A percentile compares a stretch with the other conserved stretches of the same genome.
These are phyloP conservation scores for Gallinago media DNA, from an alignment of 2,113 vertebrate genomes.

Conservation along the genomic window DNA sequence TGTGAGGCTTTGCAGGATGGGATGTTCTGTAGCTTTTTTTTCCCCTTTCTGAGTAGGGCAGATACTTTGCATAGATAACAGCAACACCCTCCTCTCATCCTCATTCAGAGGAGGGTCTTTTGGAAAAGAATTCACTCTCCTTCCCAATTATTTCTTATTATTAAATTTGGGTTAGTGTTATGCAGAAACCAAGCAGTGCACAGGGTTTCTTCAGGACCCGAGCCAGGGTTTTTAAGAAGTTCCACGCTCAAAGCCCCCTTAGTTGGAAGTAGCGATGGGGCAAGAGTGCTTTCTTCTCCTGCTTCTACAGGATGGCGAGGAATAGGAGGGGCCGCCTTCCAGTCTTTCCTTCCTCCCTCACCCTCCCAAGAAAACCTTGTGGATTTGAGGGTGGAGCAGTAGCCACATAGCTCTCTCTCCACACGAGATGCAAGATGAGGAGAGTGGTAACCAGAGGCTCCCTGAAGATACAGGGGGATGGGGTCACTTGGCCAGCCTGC, in stretches of 20 bases:
- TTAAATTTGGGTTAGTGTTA: background rate
- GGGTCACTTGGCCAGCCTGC: too few species aligned
- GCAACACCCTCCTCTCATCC: background rate
- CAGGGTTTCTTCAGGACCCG: background rate
- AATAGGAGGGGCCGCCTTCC: constrained; percentile 46
- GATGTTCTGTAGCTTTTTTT: background rate
- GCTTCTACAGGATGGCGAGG: constrained; percentile 52
- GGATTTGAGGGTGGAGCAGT: constrained; percentile 57
- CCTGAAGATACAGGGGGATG: too few species aligned
- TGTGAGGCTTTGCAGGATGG: background rate
- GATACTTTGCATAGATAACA: background rate
- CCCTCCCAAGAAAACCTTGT: constrained; percentile 52
- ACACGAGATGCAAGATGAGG: too few species aligned
- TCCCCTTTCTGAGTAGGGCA: background rate
- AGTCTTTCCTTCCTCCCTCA: constrained; percentile 52
- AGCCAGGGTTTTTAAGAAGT: background rate
- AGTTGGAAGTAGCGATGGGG: constrained; percentile 23
- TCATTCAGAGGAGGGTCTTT: background rate
- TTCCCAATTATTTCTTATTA: background rate
- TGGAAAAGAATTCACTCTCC: background rate
- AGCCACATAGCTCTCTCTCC: too few species aligned
- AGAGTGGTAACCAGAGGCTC: too few species aligned
- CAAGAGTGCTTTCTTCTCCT: constrained; percentile 62
- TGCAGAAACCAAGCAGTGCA: background rate
- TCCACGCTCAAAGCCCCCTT: background rate